phyloP scores from a whole-genome alignment of 2,797 vertebrate genomes.

The Melanotaenia parkinsoni region DNA sequence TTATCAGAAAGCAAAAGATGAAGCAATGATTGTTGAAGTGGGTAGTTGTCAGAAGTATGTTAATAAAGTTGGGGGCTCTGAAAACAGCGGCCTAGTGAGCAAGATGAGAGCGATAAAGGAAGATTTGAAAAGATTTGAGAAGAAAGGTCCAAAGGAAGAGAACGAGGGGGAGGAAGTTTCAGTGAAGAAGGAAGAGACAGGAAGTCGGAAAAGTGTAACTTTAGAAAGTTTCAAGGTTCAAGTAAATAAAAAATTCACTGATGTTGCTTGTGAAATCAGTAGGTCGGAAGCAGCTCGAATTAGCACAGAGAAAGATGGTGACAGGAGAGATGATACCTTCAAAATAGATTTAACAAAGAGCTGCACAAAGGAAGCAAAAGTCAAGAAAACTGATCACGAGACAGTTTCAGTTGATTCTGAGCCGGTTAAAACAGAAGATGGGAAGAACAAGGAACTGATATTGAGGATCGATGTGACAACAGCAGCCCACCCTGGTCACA shows the following conservation, averaged over 20 bases:
- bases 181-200: neutral
- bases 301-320: neutral
- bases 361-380: conserved; percentile 2
- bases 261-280: conserved; percentile 2
- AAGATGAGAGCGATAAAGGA: neutral
- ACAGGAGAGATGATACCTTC: neutral
- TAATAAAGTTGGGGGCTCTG: neutral
- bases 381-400: neutral
- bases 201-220: neutral
- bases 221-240: neutral
- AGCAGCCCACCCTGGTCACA: conserved; percentile 1
- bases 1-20: conserved; percentile 15
- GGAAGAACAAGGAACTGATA: neutral
- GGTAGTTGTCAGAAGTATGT: conserved; percentile 4
- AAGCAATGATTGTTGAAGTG: conserved; percentile 21
- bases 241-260: neutral
- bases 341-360: neutral
- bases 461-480: conserved; percentile 10
- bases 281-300: neutral
- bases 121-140: neutral
- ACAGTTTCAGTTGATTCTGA: neutral
- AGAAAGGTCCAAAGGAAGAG: conserved; percentile 3
- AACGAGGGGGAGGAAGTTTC: neutral
- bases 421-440: neutral
- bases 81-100: neutral